Evolutionary conservation across 2,113 vertebrate species (phyloP), one percentile per base, ranked within the genome.

Genomic region (Nesoenas mayeri): DNA sequence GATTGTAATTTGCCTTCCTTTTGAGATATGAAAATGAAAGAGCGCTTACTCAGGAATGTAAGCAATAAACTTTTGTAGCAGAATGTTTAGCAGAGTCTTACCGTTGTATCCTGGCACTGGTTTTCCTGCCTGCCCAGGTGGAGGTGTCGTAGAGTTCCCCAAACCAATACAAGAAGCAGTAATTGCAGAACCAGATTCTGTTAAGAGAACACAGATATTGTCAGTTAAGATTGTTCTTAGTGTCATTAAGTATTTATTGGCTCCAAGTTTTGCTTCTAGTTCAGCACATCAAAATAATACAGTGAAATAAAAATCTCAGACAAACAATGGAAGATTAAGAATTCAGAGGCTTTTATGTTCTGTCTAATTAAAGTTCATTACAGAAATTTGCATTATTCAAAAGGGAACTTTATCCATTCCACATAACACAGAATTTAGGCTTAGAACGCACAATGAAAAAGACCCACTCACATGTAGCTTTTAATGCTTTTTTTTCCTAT

Each of bases 131-230:
- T 99, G 99, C 44, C 99, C 99, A 8, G 98, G 97, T 85, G 99
- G 99, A 92, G 99, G 99, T 22, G 97, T 97, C 82, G 98, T 97
- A 12, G 98, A 98, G 96, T 98, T 98, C 54, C 98, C 99, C 93
- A 99, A 97, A 72, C 99, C 99, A 15, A 99, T 38, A 26, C 99
- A 99, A 2, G 99, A 98, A 26, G 99, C 98, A 15, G 99, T 99
- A 93, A 99, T 99, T 74, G 99, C 92, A 40, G 99, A 99, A 96
- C 99, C 99, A 16, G 99, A 99, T 97, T 99, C 99, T 99, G 93
- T 58, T 85, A 75, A 91, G 19, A 96, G 56, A 89, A 50, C 4
- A 42, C 31, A 85, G n/a, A 12, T 28, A 26, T 50, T 0, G 1
- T 53, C 38, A 82, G 17, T 51, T 64, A 93, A 53, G 15, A 19